Evolutionary conservation across 2,888 invertebrate species (phyloP).

Genomic region (Papilio protenor): DNA sequence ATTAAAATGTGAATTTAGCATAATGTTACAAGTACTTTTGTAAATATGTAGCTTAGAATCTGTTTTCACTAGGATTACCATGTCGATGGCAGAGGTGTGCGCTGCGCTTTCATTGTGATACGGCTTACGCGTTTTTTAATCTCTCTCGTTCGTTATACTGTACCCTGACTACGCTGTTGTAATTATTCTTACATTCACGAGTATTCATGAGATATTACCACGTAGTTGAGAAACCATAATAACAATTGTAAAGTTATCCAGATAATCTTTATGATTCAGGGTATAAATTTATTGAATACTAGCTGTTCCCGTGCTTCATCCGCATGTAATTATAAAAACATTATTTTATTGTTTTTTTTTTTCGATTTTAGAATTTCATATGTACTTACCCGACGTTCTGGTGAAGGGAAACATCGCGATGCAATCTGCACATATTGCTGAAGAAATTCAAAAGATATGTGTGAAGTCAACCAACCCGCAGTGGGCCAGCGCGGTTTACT

Average conservation of each 20-base stretch:
- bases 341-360: too few species aligned
- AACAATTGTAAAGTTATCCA: background rate
- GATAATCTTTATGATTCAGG: background rate
- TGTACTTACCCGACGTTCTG: too few species aligned
- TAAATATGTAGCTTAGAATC: constrained; percentile 6
- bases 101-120: constrained; percentile 8
- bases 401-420: too few species aligned
- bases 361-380: too few species aligned
- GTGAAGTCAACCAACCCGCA: too few species aligned
- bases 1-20: background rate
- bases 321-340: too few species aligned
- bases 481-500: too few species aligned
- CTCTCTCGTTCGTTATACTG: constrained; percentile 18
- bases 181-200: background rate
- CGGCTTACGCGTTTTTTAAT: constrained; percentile 21
- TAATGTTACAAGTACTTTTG: background rate
- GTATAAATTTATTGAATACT: too few species aligned
- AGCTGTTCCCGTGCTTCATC: too few species aligned
- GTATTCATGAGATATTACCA: background rate
- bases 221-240: background rate
- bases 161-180: background rate
- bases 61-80: constrained; percentile 6
- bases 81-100: constrained; percentile 19
- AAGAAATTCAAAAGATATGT: too few species aligned
- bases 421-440: too few species aligned